Percentiles rank a stretch among this genome's conserved stretches.
Conservation (phyloP, 2,797 vertebrate species). For the Gambelia wislizenii region DNA sequence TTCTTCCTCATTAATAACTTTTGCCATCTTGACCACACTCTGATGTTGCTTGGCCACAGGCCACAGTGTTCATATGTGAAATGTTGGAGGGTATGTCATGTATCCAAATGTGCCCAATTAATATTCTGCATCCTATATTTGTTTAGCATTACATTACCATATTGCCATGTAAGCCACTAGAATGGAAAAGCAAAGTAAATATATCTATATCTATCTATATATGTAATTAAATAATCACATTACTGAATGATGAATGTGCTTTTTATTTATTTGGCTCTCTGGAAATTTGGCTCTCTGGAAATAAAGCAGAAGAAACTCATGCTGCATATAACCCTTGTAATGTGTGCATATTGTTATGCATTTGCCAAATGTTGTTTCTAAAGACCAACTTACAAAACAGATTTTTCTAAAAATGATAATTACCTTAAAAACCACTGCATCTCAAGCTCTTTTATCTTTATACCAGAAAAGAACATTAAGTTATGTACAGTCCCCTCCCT, state of each 20-base stretch:
- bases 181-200: background rate
- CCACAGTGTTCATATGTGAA: too few species aligned
- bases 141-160: background rate
- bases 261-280: background rate
- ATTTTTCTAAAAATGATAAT: constrained; percentile 1
- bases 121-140: background rate
- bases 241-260: background rate
- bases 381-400: constrained; percentile 45
- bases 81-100: too few species aligned
- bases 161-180: background rate
- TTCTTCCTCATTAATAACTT: too few species aligned
- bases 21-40: too few species aligned
- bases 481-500: background rate
- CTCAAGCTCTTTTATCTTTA: background rate
- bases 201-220: too few species aligned
- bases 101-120: background rate
- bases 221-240: background rate
- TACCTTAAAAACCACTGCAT: background rate
- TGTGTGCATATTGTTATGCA: constrained; percentile 25
- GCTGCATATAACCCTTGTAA: background rate
- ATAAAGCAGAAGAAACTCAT: background rate
- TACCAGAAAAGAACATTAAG: background rate
- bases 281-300: background rate
- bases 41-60: too few species aligned
- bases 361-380: constrained; percentile 50